These are phyloP conservation scores for Intellagama lesueurii DNA, from an alignment of 2,797 vertebrate species.

Conservation along the genomic window DNA sequence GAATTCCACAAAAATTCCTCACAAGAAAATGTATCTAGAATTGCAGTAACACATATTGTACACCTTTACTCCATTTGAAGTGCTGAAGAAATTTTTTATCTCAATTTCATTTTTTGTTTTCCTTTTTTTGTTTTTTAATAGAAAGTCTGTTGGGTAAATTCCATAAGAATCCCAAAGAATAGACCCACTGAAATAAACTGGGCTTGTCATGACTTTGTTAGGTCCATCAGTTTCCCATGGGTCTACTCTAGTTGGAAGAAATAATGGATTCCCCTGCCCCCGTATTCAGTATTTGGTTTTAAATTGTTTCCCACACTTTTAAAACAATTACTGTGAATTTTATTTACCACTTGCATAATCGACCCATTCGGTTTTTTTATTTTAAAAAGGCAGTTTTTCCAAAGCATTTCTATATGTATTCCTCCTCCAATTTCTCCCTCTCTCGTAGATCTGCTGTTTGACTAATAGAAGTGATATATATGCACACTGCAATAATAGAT, in stretches of 20 bases:
- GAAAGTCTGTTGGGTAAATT: neutral
- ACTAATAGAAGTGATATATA: conserved; percentile 64
- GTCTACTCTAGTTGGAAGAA: neutral
- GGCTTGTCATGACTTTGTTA: no score
- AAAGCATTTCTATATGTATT: conserved; percentile 64
- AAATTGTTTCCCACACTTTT: conserved; percentile 53
- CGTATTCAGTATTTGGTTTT: conserved; percentile 3
- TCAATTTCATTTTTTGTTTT: neutral
- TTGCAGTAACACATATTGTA: neutral
- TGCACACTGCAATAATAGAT: conserved; percentile 61
- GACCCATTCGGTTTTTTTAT: conserved; percentile 73
- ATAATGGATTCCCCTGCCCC: neutral
- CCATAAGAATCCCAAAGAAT: no score
- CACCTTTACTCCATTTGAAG: conserved; percentile 57
- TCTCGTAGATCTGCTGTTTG: conserved; percentile 61
- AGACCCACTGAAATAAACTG: no score
- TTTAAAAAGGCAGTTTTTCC: conserved; percentile 59
- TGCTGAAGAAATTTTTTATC: conserved; percentile 5
- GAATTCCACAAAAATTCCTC: neutral
- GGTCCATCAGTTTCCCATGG: conserved; percentile 31
- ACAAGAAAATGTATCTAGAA: neutral
- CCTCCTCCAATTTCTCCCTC: conserved; percentile 16
- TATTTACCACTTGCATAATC: conserved; percentile 64
- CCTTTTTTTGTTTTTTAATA: neutral
- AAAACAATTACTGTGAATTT: conserved; percentile 60